Base-by-base conservation (phyloP, 2,113 vertebrate species). In the Salvelinus namaycush region DNA sequence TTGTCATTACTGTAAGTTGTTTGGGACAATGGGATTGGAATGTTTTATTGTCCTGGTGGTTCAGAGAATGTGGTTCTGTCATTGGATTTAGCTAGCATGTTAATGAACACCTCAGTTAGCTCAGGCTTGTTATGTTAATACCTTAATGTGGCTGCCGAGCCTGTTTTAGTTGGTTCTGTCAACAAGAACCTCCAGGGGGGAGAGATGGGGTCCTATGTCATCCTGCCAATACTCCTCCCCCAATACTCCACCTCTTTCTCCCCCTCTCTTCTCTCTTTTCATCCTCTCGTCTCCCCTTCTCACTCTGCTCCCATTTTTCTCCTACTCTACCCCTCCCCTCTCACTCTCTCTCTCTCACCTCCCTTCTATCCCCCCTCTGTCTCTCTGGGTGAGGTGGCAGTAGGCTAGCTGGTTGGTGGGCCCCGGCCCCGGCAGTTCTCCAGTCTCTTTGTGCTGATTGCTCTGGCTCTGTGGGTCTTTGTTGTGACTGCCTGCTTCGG, bases 391-490 rank as follows among this genome's bases (percentile, higher is more conserved):
- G 79, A 76, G 74, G 27, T 85, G 79, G 83, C 68, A 72, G 82
- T 75, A 22, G 39, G 39, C 39, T 44, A 44, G 81, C 75, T 76
- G 22, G 72, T 79, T 76, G 66, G 70, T 70, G 73, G 75, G 65
- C 73, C 51, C 81, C 73, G 75, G 60, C 73, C 59, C 83, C 76
- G 51, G 29, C 16, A 57, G 62, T 78, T 11, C 62, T 84, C 73
- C 68, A 80, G 77, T 77, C 81, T 86, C 85, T 91, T 89, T 89
- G 85, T 92, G 84, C 76, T 74, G 66, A 27, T 78, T 64, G 82
- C 78, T 79, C 78, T n/a, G 72, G 77, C 88, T 90, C 91, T 94
- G 90, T 91, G 92, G 84, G 72, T 76, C 88, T 90, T 92, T 94
- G 91, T 92, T 93, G 84, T 87, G 83, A 90, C 90, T 51, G 82